Conservation (phyloP, 2,113 vertebrate species). For the Natator depressus region DNA sequence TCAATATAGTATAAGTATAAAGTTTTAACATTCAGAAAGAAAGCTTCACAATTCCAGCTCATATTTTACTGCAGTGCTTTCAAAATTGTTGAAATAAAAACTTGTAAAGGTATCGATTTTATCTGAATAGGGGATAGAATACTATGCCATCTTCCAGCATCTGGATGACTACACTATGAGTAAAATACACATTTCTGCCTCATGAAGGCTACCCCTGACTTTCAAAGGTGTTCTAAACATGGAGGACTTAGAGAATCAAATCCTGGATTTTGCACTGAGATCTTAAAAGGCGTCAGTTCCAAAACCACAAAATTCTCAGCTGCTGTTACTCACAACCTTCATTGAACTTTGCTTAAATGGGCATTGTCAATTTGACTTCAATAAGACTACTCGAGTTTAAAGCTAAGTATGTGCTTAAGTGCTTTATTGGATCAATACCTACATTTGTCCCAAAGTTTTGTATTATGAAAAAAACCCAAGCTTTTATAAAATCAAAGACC, state of each 20-base stretch:
- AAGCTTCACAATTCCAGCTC: constrained; percentile 20
- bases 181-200: constrained; percentile 39
- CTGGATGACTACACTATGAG: constrained; percentile 23
- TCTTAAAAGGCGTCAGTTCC: neutral
- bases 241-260: neutral
- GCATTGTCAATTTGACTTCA: neutral
- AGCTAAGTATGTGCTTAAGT: neutral
- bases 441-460: neutral
- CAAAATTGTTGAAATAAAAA: constrained; percentile 49
- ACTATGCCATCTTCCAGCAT: constrained; percentile 26
- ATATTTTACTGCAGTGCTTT: constrained; percentile 39
- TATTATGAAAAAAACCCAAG: neutral
- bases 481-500: neutral
- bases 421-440: neutral
- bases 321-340: neutral
- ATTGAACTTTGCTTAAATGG: neutral
- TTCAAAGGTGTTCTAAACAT: constrained; percentile 20
- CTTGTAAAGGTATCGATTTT: constrained; percentile 22
- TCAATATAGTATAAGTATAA: neutral
- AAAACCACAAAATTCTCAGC: neutral
- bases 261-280: neutral
- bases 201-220: constrained; percentile 49
- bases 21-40: constrained; percentile 12
- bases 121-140: constrained; percentile 43
- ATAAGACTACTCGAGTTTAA: neutral